These are phyloP conservation scores for Coptodon rendalli DNA, from an alignment of 2,113 vertebrate species.

Conservation along the genomic window DNA sequence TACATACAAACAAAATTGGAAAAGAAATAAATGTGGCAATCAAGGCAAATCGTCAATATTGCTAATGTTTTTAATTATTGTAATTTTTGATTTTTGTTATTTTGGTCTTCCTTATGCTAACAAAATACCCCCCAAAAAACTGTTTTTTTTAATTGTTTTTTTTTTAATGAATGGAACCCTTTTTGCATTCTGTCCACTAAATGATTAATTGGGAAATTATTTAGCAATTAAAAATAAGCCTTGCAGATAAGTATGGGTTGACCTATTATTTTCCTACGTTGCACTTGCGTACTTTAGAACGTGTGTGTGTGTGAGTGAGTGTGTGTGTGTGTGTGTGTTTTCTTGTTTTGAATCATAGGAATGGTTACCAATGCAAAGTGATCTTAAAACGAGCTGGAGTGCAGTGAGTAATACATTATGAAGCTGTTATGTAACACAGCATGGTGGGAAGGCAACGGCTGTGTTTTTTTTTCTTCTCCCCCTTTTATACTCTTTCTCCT, in stretches of 20 bases:
- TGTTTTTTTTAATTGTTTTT: too few relatives aligned
- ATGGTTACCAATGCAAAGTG: neutral
- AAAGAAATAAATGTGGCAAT: too few relatives aligned
- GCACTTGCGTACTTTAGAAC: neutral
- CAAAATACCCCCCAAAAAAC: neutral
- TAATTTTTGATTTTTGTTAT: neutral
- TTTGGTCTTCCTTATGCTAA: neutral
- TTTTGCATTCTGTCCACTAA: neutral
- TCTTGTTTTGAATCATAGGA: neutral
- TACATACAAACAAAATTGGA: too few relatives aligned
- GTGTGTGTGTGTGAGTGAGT: neutral
- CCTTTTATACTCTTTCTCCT: neutral
- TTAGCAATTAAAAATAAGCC: neutral
- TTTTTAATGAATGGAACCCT: neutral
- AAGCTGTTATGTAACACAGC: conserved; percentile 13
- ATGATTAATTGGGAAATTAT: neutral
- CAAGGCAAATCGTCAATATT: too few relatives aligned
- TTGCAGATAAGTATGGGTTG: neutral
- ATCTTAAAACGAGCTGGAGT: neutral
- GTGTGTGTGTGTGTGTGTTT: neutral
- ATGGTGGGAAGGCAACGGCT: neutral
- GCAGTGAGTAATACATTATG: conserved; percentile 25
- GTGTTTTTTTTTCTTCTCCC: accelerated
- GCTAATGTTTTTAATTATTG: neutral
- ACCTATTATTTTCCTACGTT: neutral